These are phyloP conservation scores for Geotrupes spiniger DNA, from an alignment of 2,888 invertebrate genomes.

Conservation along the genomic window DNA sequence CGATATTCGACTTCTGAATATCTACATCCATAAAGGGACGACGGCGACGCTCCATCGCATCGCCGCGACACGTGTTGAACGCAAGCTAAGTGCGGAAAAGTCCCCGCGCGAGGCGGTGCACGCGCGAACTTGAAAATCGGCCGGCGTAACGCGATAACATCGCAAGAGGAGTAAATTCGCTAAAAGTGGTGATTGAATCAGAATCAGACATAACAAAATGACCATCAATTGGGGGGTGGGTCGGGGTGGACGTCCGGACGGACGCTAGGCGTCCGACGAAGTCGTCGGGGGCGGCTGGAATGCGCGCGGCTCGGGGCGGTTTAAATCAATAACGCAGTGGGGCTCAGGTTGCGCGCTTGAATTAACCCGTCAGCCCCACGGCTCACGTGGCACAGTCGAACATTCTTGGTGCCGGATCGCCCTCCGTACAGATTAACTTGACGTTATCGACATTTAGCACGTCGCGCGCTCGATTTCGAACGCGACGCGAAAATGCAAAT, in stretches of 20 bases:
- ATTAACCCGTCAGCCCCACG: constrained; percentile 34
- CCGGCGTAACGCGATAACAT: constrained; percentile 26
- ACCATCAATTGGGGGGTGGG: constrained; percentile 35
- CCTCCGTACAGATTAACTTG: too few species aligned
- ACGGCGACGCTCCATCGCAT: too few species aligned
- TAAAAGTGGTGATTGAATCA: constrained; percentile 37
- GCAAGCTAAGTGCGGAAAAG: too few species aligned
- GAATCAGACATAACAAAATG: constrained; percentile 42
- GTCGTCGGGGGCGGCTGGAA: constrained; percentile 35
- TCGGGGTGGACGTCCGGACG: constrained; percentile 13
- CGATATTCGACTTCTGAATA: too few species aligned
- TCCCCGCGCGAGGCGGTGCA: too few species aligned
- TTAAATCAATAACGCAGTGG: constrained; percentile 38
- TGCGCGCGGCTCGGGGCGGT: constrained; percentile 39
- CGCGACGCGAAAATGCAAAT: too few species aligned
- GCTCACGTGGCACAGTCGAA: constrained; percentile 20
- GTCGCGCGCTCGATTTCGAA: too few species aligned
- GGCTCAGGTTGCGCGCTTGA: constrained; percentile 37
- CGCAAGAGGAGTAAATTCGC: constrained; percentile 27
- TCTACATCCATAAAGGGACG: too few species aligned
- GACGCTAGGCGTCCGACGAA: constrained; percentile 30
- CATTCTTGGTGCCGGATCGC: too few species aligned
- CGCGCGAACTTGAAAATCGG: constrained; percentile 2
- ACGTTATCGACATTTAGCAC: too few species aligned
- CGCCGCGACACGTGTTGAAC: too few species aligned